Evolutionary conservation across 2,797 vertebrate species (phyloP).

Genomic region (Neosalanx taihuensis): DNA sequence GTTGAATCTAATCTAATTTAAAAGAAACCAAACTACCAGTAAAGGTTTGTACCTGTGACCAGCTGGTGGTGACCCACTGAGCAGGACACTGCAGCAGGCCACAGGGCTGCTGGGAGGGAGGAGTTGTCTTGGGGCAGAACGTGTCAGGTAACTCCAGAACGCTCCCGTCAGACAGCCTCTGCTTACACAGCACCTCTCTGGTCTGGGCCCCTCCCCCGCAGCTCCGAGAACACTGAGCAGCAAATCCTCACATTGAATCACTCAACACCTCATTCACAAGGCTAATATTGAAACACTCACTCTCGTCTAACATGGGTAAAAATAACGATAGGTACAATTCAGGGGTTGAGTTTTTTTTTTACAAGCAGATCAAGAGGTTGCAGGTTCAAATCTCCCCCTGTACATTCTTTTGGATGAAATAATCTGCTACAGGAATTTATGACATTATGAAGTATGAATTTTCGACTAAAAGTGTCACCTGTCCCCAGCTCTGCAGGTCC

Average conservation of each 20-base stretch:
- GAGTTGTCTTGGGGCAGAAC: constrained; percentile 78
- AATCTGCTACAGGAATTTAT: neutral
- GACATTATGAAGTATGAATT: constrained; percentile 4
- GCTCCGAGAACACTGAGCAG: constrained; percentile 84
- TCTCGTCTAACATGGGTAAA: too few species aligned
- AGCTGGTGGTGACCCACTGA: constrained; percentile 84
- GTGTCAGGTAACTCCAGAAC: constrained; percentile 85
- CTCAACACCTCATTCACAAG: too few species aligned
- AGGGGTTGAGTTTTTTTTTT: too few species aligned
- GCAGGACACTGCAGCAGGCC: constrained; percentile 79
- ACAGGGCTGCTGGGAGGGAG: constrained; percentile 73
- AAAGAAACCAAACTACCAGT: neutral
- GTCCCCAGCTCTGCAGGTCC: constrained; percentile 84
- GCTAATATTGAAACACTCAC: too few species aligned
- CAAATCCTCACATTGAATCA: too few species aligned
- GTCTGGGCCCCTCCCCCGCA: constrained; percentile 84
- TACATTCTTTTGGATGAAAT: too few species aligned
- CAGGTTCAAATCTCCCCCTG: too few species aligned
- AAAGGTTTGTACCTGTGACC: constrained; percentile 84
- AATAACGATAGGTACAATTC: too few species aligned
- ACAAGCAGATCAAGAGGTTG: too few species aligned
- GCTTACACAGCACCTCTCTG: constrained; percentile 82
- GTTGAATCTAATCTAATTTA: too few species aligned
- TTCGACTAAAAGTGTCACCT: constrained; percentile 66
- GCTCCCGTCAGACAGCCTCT: constrained; percentile 89